These are phyloP conservation scores for Xylota sylvarum DNA, from an alignment of 2,888 invertebrate species.

Conservation along the genomic window DNA sequence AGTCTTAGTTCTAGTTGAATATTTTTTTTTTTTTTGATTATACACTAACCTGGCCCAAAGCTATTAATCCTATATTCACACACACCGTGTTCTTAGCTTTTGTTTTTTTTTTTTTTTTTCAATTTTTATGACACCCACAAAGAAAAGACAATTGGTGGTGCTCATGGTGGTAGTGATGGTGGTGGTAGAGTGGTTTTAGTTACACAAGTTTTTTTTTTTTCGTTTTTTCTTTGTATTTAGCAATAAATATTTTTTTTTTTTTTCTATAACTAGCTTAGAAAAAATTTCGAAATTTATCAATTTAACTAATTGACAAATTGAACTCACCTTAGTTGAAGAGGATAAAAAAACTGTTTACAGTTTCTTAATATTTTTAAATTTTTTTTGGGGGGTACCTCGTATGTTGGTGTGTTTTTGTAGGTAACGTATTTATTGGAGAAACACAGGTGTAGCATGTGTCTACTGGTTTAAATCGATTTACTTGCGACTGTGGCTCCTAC, in stretches of 20 bases:
- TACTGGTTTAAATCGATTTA: constrained; percentile 75
- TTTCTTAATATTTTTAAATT: constrained; percentile 63
- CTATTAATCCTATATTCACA: constrained; percentile 62
- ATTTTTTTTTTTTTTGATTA: constrained; percentile 47
- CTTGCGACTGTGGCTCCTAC: constrained; percentile 82
- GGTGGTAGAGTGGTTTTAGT: constrained; percentile 52
- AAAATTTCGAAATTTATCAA: constrained; percentile 59
- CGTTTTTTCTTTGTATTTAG: constrained; percentile 49
- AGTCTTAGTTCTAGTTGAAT: constrained; percentile 47
- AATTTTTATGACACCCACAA: constrained; percentile 34
- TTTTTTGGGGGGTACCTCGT: constrained; percentile 79
- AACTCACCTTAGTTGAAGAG: constrained; percentile 78
- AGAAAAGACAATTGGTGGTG: constrained; percentile 44
- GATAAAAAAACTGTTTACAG: constrained; percentile 57
- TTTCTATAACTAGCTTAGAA: constrained; percentile 67
- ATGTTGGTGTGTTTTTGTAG: constrained; percentile 40
- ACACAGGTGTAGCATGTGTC: constrained; percentile 39
- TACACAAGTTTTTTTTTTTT: constrained; percentile 43
- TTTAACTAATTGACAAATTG: constrained; percentile 63
- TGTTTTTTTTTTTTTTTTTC: constrained; percentile 7
- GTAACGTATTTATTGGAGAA: constrained; percentile 47
- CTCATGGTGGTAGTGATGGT: constrained; percentile 37
- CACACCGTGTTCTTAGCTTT: constrained; percentile 10
- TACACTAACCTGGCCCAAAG: constrained; percentile 67
- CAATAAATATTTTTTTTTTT: constrained; percentile 20